phyloP scores from a whole-genome alignment of 2,113 vertebrate genomes.

The Triplophysa tibetana region DNA sequence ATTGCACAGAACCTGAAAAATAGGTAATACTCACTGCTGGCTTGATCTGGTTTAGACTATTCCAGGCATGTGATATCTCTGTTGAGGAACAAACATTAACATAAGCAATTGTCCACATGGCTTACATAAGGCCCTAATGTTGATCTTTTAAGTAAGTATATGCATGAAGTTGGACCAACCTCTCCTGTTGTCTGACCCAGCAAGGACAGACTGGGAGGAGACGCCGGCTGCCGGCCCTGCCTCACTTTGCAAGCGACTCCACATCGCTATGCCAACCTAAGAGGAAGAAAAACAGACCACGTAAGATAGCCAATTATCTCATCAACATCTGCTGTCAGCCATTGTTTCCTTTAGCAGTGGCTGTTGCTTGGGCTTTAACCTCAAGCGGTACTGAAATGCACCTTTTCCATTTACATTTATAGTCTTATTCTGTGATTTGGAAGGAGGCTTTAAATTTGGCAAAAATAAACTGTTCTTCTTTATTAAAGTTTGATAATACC shows the following conservation, averaged over 20 bases:
- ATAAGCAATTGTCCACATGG: neutral
- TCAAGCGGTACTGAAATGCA: neutral
- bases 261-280: conserved; percentile 83
- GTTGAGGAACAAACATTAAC: conserved; percentile 47
- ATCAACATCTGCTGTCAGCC: neutral
- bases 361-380: conserved; percentile 13
- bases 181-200: conserved; percentile 72
- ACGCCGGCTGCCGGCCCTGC: conserved; percentile 73
- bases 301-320: conserved; percentile 26
- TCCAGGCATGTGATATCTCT: conserved; percentile 83
- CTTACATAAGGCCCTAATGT: neutral
- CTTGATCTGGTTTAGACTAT: conserved; percentile 85
- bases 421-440: neutral
- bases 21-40: conserved; percentile 84
- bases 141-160: neutral
- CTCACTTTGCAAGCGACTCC: conserved; percentile 78
- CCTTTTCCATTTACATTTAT: neutral
- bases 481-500: too few species aligned
- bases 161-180: conserved; percentile 68
- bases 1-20: neutral
- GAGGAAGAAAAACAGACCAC: neutral
- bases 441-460: neutral
- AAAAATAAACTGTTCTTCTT: neutral
- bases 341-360: neutral
- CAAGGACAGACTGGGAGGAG: conserved; percentile 52